Evolutionary conservation across 2,888 invertebrate genomes (phyloP).

Genomic region (Argyra leucocephala): DNA sequence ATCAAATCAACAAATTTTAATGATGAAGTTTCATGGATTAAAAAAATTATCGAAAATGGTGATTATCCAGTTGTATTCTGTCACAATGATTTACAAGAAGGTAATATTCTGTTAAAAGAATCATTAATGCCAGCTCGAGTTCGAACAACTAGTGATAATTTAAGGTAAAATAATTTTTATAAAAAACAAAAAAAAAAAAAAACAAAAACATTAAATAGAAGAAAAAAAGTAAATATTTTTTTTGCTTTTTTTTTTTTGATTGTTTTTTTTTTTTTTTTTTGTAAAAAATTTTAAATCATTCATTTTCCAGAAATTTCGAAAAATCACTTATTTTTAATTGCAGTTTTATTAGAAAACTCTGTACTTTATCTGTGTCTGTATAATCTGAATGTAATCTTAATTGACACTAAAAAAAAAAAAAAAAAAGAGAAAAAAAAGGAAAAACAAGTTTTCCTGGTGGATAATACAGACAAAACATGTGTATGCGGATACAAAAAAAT

Average conservation of each 20-base stretch:
- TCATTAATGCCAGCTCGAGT: conserved; percentile 11
- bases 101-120: conserved; percentile 50
- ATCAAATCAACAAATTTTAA: conserved; percentile 51
- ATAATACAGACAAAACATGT: background rate
- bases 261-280: background rate
- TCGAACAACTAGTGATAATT: conserved; percentile 17
- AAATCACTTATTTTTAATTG: conserved; percentile 3
- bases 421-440: too few species aligned
- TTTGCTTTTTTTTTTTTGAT: background rate
- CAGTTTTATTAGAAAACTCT: conserved; percentile 1
- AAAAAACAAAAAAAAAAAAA: background rate
- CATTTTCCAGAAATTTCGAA: conserved; percentile 1
- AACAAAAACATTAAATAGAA: background rate
- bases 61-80: conserved; percentile 82
- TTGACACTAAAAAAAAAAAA: too few species aligned
- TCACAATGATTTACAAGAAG: conserved; percentile 93
- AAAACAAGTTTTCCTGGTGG: background rate
- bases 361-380: conserved; percentile 6
- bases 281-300: background rate
- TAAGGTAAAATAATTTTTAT: conserved; percentile 21
- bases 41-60: conserved; percentile 49
- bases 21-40: conserved; percentile 62
- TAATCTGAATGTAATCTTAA: background rate
- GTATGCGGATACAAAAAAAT: background rate
- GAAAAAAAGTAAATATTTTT: background rate